phyloP scores from a whole-genome alignment of 2,113 vertebrate genomes.

The Myrmecobius fasciatus region DNA sequence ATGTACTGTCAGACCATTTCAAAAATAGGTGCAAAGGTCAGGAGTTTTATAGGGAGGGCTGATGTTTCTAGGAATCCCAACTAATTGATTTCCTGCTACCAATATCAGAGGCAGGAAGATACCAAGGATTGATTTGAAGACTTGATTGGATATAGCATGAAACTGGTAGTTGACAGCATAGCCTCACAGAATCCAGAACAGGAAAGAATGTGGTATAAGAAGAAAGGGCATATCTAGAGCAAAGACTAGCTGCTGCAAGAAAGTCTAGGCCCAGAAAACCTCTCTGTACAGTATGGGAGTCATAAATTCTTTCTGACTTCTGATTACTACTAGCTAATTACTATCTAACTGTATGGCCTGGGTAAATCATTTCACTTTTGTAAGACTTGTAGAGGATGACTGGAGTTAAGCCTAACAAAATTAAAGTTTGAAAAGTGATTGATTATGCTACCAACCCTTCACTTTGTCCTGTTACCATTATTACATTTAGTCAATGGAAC shows the following conservation, averaged over 20 bases:
- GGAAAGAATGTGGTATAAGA: neutral
- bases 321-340: neutral
- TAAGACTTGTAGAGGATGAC: neutral
- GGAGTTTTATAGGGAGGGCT: neutral
- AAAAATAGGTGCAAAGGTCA: neutral
- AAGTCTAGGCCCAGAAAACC: no score
- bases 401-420: neutral
- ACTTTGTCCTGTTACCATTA: neutral
- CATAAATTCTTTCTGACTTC: neutral
- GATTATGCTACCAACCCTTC: neutral
- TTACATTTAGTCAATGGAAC: neutral
- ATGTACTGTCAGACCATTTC: neutral
- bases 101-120: neutral
- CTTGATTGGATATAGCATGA: neutral
- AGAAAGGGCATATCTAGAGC: neutral
- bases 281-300: neutral
- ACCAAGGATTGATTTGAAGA: neutral
- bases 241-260: no score
- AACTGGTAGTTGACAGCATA: neutral
- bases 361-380: neutral
- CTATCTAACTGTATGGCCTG: neutral
- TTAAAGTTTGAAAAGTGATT: neutral
- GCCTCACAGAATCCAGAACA: neutral
- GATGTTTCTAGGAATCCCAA: neutral
- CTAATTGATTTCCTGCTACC: neutral